Evolutionary conservation across 2,113 vertebrate species (phyloP).

Genomic region (Polypterus senegalus): DNA sequence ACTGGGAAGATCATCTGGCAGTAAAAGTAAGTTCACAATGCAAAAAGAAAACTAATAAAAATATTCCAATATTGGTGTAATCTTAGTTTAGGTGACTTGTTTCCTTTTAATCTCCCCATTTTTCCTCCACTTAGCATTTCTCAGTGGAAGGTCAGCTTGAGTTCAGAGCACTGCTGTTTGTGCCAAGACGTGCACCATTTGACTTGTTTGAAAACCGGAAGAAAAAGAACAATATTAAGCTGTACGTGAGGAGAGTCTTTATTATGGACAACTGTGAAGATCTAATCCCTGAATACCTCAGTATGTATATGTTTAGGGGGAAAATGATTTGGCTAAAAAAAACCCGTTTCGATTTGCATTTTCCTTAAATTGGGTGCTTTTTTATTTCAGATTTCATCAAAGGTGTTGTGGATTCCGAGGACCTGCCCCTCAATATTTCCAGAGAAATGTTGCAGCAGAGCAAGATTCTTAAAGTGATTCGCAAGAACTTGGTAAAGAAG

Average conservation of each 20-base stretch:
- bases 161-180: slow-evolving; percentile 22
- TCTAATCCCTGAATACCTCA: slow-evolving; percentile 25
- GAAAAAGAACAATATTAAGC: slow-evolving; percentile 27
- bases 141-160: slow-evolving; percentile 26
- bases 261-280: slow-evolving; percentile 28
- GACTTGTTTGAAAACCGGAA: slow-evolving; percentile 26
- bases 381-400: slow-evolving; percentile 22
- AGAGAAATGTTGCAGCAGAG: slow-evolving; percentile 26
- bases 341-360: too few species aligned
- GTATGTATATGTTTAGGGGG: slow-evolving; percentile 12
- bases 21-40: slow-evolving; percentile 50
- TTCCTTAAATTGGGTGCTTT: not conserved
- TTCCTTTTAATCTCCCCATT: too few species aligned
- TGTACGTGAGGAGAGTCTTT: slow-evolving; percentile 25
- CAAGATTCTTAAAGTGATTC: slow-evolving; percentile 26
- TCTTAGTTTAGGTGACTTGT: not conserved
- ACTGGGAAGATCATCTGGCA: slow-evolving; percentile 71
- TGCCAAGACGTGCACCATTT: slow-evolving; percentile 21
- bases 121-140: slow-evolving; percentile 20
- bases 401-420: slow-evolving; percentile 26
- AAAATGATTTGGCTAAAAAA: too few species aligned
- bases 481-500: slow-evolving; percentile 24
- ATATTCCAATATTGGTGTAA: not conserved
- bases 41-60: not conserved
- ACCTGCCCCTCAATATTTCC: slow-evolving; percentile 25